Evolutionary conservation across 1,140 invertebrate genomes (phyloP), one percentile per base, ranked within the genome.

Genomic region (Bradysia coprophila): DNA sequence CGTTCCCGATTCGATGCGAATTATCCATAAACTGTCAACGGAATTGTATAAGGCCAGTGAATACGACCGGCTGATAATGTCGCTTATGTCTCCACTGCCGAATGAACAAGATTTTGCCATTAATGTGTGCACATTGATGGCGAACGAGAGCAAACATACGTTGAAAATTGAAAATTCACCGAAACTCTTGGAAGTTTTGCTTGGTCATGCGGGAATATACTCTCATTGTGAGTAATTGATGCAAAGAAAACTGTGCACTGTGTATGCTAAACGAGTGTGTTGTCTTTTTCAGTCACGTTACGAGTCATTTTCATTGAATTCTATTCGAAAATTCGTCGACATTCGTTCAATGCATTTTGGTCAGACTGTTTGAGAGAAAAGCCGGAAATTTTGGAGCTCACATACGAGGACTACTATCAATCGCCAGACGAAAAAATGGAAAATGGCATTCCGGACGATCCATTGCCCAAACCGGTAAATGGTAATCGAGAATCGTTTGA

Each of bases 61-160:
- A 51, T 91, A 93, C 54, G 83, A 90, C 49, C 80, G 84, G 49
- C 65, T 99, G 11, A 75, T 86, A 18, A 67, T 94, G 21, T 93
- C 93, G 0, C 66, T 99, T 6, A 61, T 93, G 16, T 92, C 87
- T 24, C 93, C 93, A 1, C 67, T 99, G 49, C 93, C 94, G 13
- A 98, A 99, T 62, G 95, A 98, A 66, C 89, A 98, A 57, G 93
- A 98, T 59, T 93, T 98, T 66, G 92, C 92, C 3, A 81, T 98
- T 41, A 97, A 98, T 62, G 86, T 97, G 1, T 95, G 91, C 59
- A 94, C 89, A 0, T 66, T 98, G 38, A 66, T 99, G 45, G 91
- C 90, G 18, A 93, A 91, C 51, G 92, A 97, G 56, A 85, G 87
- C 24, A 82, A 84, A 41, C 85, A 92, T 53, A 76, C 81, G 4